Percentiles rank a stretch among this genome's conserved stretches.
phyloP scores from a whole-genome alignment of 1,140 invertebrate genomes.

The Dendrolimus kikuchii region DNA sequence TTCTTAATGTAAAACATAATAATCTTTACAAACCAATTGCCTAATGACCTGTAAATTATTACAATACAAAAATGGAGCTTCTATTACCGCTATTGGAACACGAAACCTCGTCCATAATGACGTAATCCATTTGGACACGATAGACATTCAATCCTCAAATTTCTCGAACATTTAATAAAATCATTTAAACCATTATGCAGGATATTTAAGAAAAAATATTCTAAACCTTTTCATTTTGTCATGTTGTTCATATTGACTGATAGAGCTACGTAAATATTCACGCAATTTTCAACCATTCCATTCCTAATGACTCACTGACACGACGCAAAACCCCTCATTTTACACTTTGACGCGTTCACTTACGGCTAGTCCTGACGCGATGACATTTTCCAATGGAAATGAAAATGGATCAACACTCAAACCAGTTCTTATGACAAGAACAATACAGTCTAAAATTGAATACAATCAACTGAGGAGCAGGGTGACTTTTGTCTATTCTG shows the following conservation, averaged over 20 bases:
- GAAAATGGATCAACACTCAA: conserved; percentile 27
- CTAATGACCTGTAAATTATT: too few species aligned
- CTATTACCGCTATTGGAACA: too few species aligned
- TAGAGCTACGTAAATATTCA: conserved; percentile 60
- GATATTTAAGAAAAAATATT: conserved; percentile 24
- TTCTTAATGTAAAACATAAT: too few species aligned
- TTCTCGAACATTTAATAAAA: conserved; percentile 2
- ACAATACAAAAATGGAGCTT: too few species aligned
- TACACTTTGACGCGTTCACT: conserved; percentile 72
- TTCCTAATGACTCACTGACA: conserved; percentile 70
- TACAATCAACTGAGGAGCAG: conserved; percentile 17
- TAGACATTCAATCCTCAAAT: background rate
- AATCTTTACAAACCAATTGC: too few species aligned
- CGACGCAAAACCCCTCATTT: conserved; percentile 69
- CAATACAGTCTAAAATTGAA: conserved; percentile 44
- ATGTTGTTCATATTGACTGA: conserved; percentile 60
- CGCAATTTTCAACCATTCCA: conserved; percentile 69
- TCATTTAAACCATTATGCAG: conserved; percentile 5
- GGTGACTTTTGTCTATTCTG: conserved; percentile 61
- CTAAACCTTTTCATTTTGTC: conserved; percentile 53
- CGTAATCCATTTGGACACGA: too few species aligned
- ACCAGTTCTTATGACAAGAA: conserved; percentile 24
- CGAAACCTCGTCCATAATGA: too few species aligned
- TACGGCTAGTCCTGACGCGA: conserved; percentile 60
- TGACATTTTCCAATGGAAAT: conserved; percentile 62